Evolutionary conservation across 2,113 vertebrate species (phyloP).

Genomic region (Crotalus horridus): DNA sequence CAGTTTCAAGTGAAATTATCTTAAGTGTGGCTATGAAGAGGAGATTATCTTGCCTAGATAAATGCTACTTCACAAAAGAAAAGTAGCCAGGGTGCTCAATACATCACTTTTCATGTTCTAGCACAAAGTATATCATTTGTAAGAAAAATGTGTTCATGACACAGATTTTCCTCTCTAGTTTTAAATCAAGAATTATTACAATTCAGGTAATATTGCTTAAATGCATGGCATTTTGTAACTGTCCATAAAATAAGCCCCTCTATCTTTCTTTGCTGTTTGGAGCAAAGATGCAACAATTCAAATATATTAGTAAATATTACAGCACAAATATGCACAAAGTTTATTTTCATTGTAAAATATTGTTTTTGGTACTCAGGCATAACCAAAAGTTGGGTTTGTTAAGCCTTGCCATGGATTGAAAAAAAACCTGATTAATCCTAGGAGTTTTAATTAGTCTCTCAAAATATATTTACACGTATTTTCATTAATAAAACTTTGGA

Average conservation of each 20-base stretch:
- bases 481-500: not conserved
- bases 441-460: not conserved
- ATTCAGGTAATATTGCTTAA: not conserved
- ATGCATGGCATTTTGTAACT: not conserved
- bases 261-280: not conserved
- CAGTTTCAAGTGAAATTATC: slow-evolving; percentile 39
- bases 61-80: slow-evolving; percentile 6
- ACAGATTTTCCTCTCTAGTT: not conserved
- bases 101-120: not conserved
- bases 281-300: not conserved
- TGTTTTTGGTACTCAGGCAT: not conserved
- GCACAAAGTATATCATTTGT: not conserved
- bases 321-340: not conserved
- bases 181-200: not conserved
- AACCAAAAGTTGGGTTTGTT: not conserved
- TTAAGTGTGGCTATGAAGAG: not conserved
- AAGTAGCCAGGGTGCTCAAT: slow-evolving; percentile 14
- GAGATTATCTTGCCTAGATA: slow-evolving; percentile 16
- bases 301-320: not conserved
- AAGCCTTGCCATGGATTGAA: not conserved
- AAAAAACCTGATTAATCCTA: not conserved
- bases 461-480: not conserved
- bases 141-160: not conserved
- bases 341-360: not conserved
- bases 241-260: not conserved